Evolutionary conservation across 2,888 invertebrate species (phyloP).

Genomic region (Phengaris alcon): DNA sequence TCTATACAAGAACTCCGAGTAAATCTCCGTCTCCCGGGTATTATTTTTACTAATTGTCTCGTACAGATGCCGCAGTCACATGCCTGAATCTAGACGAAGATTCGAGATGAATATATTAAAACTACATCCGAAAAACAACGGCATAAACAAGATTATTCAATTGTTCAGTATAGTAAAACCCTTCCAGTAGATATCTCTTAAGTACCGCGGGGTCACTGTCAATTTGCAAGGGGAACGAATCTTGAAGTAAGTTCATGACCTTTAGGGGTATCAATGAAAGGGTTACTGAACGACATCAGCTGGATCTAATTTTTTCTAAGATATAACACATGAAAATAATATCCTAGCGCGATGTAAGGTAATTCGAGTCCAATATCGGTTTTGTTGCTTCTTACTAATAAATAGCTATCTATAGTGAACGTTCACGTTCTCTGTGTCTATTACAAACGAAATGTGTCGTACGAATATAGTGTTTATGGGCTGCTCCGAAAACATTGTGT

Average conservation of each 20-base stretch:
- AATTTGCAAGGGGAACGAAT: not conserved
- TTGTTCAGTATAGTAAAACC: not conserved
- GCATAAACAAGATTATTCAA: not conserved
- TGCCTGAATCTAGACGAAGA: no score
- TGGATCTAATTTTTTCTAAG: not conserved
- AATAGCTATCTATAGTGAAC: not conserved
- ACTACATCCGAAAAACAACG: not conserved
- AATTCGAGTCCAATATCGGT: not conserved
- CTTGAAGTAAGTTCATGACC: not conserved
- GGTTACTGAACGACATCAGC: not conserved
- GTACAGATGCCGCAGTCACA: no score
- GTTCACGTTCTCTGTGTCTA: not conserved
- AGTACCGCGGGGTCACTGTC: not conserved
- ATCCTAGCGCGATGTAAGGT: not conserved
- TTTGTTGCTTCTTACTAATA: not conserved
- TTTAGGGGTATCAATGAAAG: not conserved
- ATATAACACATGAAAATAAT: not conserved
- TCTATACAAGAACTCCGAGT: no score
- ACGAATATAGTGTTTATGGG: not conserved
- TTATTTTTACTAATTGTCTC: no score
- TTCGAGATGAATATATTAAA: no score
- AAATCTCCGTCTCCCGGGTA: no score
- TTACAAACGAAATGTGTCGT: no score
- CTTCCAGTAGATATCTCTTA: conserved; percentile 8
- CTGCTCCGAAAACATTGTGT: no score